Conservation (phyloP, 1,140 invertebrate genomes). For the Penaeus chinensis region DNA sequence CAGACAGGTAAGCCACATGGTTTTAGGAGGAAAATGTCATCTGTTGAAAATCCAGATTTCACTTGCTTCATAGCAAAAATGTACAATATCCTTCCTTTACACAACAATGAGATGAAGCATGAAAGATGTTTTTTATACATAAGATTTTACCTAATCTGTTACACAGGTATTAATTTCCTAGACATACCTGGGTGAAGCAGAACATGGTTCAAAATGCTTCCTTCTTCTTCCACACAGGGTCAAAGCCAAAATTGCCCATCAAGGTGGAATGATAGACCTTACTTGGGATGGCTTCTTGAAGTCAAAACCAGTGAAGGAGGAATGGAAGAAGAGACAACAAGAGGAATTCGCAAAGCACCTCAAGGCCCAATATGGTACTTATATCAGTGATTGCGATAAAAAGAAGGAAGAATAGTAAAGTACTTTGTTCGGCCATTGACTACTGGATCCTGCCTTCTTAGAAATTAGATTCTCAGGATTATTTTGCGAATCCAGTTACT, state of each 20-base stretch:
- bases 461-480: no score
- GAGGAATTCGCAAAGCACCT: constrained; percentile 59
- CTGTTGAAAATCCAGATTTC: no score
- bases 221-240: constrained; percentile 73
- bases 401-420: no score
- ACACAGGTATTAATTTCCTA: neutral
- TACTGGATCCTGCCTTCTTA: no score
- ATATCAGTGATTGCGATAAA: no score
- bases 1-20: constrained; percentile 73
- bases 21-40: no score
- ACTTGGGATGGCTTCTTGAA: constrained; percentile 77
- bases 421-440: no score
- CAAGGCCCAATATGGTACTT: neutral
- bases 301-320: constrained; percentile 50
- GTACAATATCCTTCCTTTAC: neutral
- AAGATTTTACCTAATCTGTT: neutral
- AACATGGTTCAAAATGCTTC: neutral
- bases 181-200: neutral
- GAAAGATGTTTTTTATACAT: neutral
- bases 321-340: constrained; percentile 56
- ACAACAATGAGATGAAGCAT: neutral
- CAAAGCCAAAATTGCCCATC: constrained; percentile 89
- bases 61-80: neutral
- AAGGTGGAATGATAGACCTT: constrained; percentile 95
- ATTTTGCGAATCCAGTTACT: no score